These are phyloP conservation scores for Nomada fucata DNA, from an alignment of 2,888 invertebrate genomes.

Conservation along the genomic window DNA sequence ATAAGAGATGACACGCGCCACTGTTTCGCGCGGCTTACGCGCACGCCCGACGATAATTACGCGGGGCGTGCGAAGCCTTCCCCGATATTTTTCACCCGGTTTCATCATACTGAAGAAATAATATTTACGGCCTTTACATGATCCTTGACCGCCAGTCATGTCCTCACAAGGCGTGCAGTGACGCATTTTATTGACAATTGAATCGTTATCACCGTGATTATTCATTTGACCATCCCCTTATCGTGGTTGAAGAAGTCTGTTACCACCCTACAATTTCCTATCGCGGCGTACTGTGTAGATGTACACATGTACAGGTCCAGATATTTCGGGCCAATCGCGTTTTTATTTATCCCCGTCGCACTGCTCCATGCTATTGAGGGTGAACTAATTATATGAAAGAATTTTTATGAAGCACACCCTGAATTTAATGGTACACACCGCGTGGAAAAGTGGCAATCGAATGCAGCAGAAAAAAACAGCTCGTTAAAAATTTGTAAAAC, in stretches of 20 bases:
- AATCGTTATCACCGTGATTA: constrained; percentile 2
- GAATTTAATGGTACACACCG: neutral
- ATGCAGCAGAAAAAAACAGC: neutral
- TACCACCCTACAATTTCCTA: too few relatives aligned
- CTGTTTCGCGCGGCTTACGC: constrained; percentile 47
- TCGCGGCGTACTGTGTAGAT: too few relatives aligned
- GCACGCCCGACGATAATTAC: constrained; percentile 33
- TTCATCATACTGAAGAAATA: constrained; percentile 57
- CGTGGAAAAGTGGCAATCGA: neutral
- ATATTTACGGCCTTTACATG: constrained; percentile 54
- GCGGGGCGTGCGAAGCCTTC: constrained; percentile 34
- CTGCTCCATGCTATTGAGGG: too few relatives aligned
- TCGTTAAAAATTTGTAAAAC: neutral
- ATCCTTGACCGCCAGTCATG: neutral
- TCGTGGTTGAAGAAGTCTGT: neutral
- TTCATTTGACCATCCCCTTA: neutral
- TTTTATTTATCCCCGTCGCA: too few relatives aligned
- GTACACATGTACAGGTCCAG: too few relatives aligned
- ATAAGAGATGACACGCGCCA: constrained; percentile 78
- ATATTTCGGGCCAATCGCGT: too few relatives aligned
- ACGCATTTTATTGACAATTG: constrained; percentile 12
- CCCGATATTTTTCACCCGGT: constrained; percentile 22
- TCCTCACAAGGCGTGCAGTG: constrained; percentile 34
- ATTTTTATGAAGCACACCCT: too few relatives aligned
- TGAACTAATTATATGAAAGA: too few relatives aligned